Percentiles rank a stretch among this genome's conserved stretches.
Conservation (phyloP, 2,797 vertebrate genomes). For the Oryzias sinensis region DNA sequence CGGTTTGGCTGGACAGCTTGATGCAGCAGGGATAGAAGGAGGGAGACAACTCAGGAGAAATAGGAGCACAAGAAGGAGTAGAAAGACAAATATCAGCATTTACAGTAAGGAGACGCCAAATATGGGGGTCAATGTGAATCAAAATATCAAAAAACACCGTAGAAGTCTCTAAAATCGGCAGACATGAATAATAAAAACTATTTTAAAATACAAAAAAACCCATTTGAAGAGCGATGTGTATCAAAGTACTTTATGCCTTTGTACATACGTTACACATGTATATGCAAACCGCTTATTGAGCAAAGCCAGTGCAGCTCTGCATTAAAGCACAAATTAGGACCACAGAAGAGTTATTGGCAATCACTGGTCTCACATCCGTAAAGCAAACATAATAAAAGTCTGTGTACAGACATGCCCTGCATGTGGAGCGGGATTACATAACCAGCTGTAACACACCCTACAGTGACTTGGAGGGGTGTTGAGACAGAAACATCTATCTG, state of each 20-base stretch:
- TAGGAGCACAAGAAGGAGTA: neutral
- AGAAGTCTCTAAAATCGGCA: neutral
- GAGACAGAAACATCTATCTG: conserved; percentile 49
- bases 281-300: too few species aligned
- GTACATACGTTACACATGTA: too few species aligned
- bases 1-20: neutral
- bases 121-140: conserved; percentile 47
- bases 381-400: conserved; percentile 6
- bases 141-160: neutral
- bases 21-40: neutral
- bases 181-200: neutral
- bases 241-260: too few species aligned
- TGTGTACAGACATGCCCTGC: conserved; percentile 52
- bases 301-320: too few species aligned
- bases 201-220: too few species aligned
- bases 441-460: conserved; percentile 50
- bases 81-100: conserved; percentile 6
- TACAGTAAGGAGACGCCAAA: conserved; percentile 37
- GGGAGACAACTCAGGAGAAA: too few species aligned
- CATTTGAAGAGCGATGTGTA: too few species aligned
- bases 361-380: conserved; percentile 10
- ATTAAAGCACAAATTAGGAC: too few species aligned
- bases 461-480: conserved; percentile 26
- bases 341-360: neutral
- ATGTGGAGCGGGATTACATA: conserved; percentile 50